phyloP scores from a whole-genome alignment of 2,797 vertebrate genomes.

The Acipenser ruthenus region DNA sequence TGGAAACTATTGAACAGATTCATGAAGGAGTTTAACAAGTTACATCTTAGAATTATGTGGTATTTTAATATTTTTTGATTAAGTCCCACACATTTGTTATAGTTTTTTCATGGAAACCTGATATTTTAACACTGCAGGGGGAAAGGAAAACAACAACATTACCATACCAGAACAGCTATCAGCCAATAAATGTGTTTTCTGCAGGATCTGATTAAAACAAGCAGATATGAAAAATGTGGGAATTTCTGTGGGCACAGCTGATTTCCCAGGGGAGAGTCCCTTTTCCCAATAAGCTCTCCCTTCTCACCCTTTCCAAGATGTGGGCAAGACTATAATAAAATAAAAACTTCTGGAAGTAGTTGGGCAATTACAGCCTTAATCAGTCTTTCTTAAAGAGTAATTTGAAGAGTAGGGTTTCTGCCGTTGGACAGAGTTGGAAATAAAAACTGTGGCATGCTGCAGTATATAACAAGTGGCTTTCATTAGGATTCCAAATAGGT shows the following conservation, averaged over 20 bases:
- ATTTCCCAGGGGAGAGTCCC: constrained; percentile 3
- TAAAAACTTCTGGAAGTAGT: too few relatives aligned
- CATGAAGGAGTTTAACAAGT: too few relatives aligned
- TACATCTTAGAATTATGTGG: too few relatives aligned
- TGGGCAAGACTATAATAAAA: too few relatives aligned
- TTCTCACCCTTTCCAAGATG: not conserved
- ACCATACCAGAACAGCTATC: constrained; percentile 17
- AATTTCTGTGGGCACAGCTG: constrained; percentile 14
- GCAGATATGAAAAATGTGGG: constrained; percentile 16
- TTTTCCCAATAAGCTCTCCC: constrained; percentile 8
- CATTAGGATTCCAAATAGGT: too few relatives aligned
- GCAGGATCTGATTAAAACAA: constrained; percentile 20
- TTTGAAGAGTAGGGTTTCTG: too few relatives aligned
- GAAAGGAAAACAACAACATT: constrained; percentile 7
- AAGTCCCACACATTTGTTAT: constrained; percentile 2
- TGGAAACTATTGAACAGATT: too few relatives aligned
- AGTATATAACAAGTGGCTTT: too few relatives aligned
- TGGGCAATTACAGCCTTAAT: too few relatives aligned
- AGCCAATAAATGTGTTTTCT: constrained; percentile 6
- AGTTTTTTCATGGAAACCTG: constrained; percentile 13
- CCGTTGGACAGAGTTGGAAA: too few relatives aligned
- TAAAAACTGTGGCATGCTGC: too few relatives aligned
- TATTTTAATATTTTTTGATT: constrained; percentile 3
- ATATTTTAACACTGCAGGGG: constrained; percentile 19
- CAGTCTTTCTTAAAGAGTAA: too few relatives aligned